phyloP scores from a whole-genome alignment of 2,113 vertebrate species.

The Oryctolagus cuniculus region DNA sequence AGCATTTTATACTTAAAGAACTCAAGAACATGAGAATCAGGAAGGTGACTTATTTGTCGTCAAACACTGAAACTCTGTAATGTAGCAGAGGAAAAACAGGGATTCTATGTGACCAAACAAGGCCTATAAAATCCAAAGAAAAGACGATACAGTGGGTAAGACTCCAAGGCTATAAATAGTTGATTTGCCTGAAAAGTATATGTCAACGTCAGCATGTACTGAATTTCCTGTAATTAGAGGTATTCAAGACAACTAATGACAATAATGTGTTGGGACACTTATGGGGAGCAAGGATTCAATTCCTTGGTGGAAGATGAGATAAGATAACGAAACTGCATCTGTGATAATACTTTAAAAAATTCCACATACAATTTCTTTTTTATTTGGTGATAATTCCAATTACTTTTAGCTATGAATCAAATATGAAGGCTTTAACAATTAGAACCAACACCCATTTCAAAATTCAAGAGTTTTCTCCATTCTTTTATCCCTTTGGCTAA shows the following conservation, averaged over 20 bases:
- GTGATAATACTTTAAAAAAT: background rate
- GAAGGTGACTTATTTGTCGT: background rate
- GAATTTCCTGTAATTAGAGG: constrained; percentile 18
- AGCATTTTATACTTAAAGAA: background rate
- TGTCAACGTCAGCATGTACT: background rate
- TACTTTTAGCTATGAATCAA: constrained; percentile 36
- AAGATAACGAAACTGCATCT: constrained; percentile 1
- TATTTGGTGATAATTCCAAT: constrained; percentile 56
- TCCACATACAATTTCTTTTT: constrained; percentile 18
- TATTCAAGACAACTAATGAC: background rate
- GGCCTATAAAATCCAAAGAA: background rate
- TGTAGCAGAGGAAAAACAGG: background rate
- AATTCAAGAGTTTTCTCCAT: constrained; percentile 57
- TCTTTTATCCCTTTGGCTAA: constrained; percentile 45
- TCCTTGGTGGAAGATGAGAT: background rate
- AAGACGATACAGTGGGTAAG: background rate
- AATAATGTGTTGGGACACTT: background rate
- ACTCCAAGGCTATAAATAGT: background rate
- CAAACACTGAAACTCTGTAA: background rate
- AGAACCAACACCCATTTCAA: constrained; percentile 52
- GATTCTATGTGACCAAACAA: background rate
- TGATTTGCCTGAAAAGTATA: background rate
- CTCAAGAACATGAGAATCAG: background rate
- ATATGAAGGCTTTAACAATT: constrained; percentile 39
- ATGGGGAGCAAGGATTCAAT: background rate